Evolutionary conservation across 2,797 vertebrate species (phyloP).

Genomic region (Psittacula echo): DNA sequence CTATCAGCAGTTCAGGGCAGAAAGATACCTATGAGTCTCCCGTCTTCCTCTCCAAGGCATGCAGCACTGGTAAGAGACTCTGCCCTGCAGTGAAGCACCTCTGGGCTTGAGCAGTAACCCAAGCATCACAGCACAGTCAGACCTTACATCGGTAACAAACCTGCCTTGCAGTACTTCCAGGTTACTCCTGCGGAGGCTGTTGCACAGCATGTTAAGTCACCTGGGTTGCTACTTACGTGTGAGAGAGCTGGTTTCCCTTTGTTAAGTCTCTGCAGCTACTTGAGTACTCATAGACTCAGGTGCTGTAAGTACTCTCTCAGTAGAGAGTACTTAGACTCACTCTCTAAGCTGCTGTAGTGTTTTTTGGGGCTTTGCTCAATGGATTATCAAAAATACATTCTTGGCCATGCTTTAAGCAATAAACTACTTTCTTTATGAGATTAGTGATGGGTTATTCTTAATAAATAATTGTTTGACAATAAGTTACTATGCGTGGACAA

Average conservation of each 20-base stretch:
- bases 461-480: neutral
- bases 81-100: neutral
- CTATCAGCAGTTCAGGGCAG: neutral
- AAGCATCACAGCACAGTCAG: neutral
- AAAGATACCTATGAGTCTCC: neutral
- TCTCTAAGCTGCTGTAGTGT: neutral
- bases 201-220: neutral
- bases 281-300: neutral
- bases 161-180: neutral
- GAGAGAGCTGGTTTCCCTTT: neutral
- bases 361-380: neutral
- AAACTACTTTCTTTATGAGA: neutral
- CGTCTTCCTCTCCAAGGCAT: neutral
- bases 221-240: neutral
- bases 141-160: neutral
- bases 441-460: neutral
- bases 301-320: too few relatives aligned
- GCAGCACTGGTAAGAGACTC: neutral
- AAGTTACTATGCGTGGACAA: neutral
- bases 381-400: neutral
- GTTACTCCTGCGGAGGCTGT: neutral
- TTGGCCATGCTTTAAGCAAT: neutral
- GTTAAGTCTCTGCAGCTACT: neutral
- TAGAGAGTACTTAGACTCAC: too few relatives aligned
- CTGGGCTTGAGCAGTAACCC: neutral